Percentiles rank a stretch among this genome's conserved stretches.
Evolutionary conservation across 2,888 invertebrate genomes (phyloP).

Genomic region (Gymnoscelis rufifasciata): DNA sequence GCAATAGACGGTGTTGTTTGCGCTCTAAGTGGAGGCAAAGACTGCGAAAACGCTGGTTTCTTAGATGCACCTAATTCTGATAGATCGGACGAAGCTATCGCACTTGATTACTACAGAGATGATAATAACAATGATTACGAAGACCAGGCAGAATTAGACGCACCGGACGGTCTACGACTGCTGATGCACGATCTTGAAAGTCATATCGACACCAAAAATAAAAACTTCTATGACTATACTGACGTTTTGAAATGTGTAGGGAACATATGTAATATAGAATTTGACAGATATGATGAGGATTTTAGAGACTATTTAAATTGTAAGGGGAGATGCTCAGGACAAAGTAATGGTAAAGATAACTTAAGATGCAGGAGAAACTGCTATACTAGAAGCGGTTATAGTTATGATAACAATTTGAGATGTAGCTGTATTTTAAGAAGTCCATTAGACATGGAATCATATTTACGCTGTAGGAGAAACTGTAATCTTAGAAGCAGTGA

Average conservation of each 20-base stretch:
- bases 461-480: constrained; percentile 1
- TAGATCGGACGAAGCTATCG: background rate
- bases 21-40: constrained; percentile 4
- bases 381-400: background rate
- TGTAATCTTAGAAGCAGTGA: background rate
- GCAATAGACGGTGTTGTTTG: constrained; percentile 7
- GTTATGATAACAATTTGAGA: background rate
- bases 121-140: constrained; percentile 4
- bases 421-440: background rate
- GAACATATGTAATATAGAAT: constrained; percentile 13
- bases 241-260: constrained; percentile 2
- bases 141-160: constrained; percentile 5
- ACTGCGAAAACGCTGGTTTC: constrained; percentile 1
- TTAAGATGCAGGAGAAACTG: constrained; percentile 9
- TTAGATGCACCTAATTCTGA: background rate
- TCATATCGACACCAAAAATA: too few relatives aligned
- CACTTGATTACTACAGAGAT: background rate
- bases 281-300: background rate
- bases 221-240: background rate
- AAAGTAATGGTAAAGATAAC: background rate
- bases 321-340: constrained; percentile 1
- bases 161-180: constrained; percentile 25
- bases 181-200: constrained; percentile 33
- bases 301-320: constrained; percentile 6
- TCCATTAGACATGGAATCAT: constrained; percentile 5